phyloP scores from a whole-genome alignment of 2,888 invertebrate genomes.

The Drosophila antonietae region DNA sequence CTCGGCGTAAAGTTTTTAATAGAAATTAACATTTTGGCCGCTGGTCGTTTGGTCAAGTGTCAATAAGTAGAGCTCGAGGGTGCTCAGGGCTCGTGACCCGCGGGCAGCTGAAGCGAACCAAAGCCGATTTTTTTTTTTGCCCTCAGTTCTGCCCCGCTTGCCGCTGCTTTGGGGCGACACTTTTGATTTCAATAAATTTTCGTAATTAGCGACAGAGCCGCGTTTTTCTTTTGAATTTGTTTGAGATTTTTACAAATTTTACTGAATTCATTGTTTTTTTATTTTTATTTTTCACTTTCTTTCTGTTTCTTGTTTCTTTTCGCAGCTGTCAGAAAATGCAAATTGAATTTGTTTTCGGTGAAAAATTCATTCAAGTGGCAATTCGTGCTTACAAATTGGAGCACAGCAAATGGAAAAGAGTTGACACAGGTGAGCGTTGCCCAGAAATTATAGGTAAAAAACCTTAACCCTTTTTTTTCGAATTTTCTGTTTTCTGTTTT shows the following conservation, averaged over 20 bases:
- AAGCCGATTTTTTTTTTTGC: conserved; percentile 41
- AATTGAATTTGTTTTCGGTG: conserved; percentile 63
- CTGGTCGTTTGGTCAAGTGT: conserved; percentile 75
- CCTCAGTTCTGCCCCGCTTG: background rate
- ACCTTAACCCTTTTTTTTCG: conserved; percentile 17
- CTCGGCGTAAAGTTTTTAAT: conserved; percentile 70
- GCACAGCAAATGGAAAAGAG: conserved; percentile 35
- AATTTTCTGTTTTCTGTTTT: background rate
- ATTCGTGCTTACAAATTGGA: conserved; percentile 44
- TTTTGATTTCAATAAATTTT: conserved; percentile 78
- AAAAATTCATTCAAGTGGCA: conserved; percentile 65
- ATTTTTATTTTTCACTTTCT: conserved; percentile 1
- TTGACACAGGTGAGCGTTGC: conserved; percentile 52
- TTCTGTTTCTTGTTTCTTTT: conserved; percentile 14
- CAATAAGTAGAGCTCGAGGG: conserved; percentile 60
- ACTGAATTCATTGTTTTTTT: conserved; percentile 20
- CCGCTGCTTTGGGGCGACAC: conserved; percentile 49
- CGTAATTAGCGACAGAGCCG: conserved; percentile 73
- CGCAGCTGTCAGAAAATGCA: conserved; percentile 62
- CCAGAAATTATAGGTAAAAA: conserved; percentile 28
- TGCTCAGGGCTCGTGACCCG: conserved; percentile 26
- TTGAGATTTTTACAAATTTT: conserved; percentile 14
- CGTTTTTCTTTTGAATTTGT: conserved; percentile 58
- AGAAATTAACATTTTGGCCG: conserved; percentile 75
- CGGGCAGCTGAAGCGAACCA: conserved; percentile 36